Evolutionary conservation across 2,797 vertebrate genomes (phyloP).

Genomic region (Myiotriccus ornatus): DNA sequence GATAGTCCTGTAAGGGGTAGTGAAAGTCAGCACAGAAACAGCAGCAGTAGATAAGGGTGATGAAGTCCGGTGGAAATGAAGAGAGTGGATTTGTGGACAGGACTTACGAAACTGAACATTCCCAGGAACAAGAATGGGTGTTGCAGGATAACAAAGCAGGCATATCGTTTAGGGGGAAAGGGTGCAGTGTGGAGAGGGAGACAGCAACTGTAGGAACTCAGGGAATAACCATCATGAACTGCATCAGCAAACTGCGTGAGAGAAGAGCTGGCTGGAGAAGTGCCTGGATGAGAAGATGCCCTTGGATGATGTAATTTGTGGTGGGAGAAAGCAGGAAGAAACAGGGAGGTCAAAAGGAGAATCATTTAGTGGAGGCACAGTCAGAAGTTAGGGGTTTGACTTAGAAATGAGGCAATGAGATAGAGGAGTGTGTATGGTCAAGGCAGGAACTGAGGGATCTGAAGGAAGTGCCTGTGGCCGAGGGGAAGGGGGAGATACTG

Average conservation of each 20-base stretch:
- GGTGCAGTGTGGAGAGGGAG: background rate
- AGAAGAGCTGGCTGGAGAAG: background rate
- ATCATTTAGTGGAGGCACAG: background rate
- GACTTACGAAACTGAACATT: background rate
- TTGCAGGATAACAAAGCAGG: background rate
- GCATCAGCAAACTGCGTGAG: background rate
- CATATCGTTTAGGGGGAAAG: background rate
- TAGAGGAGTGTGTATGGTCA: background rate
- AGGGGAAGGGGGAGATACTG: background rate
- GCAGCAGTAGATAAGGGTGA: background rate
- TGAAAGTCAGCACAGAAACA: background rate
- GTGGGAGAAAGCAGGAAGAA: background rate
- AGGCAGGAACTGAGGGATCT: background rate
- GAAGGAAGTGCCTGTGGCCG: background rate
- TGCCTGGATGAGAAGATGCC: background rate
- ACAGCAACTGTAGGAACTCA: background rate
- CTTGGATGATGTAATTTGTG: background rate
- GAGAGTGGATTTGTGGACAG: background rate
- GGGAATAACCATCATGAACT: background rate
- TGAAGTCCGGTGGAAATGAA: background rate
- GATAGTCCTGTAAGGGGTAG: background rate
- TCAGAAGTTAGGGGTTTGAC: background rate
- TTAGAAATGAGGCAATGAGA: background rate
- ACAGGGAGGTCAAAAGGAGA: background rate
- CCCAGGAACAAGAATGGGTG: background rate